Evolutionary conservation across 2,888 invertebrate genomes (phyloP), one percentile per base, ranked within the genome.

Genomic region (Dasypolia templi): DNA sequence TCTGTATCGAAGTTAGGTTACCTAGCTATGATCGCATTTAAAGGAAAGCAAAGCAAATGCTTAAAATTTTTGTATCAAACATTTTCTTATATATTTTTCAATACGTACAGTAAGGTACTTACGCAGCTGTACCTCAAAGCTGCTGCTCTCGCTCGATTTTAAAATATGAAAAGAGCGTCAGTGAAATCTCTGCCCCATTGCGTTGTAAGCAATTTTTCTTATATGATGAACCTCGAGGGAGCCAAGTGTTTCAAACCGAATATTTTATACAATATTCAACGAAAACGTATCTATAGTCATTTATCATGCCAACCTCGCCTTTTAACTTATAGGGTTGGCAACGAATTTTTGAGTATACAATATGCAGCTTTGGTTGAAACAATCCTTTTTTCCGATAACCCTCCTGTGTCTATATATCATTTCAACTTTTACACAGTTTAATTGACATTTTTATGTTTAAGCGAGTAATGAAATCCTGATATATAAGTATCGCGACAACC

Each of bases 241-340:
- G 73, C 66, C 67, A 78, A 82, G 85, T 78, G 82, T 81, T 84
- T 72, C 73, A 82, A 84, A 79, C 78, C 72, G 72, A 82, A 84
- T 84, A 86, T 84, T 78, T 84, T 84, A n/a, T n/a, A n/a, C n/a
- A n/a, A n/a, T n/a, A n/a, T n/a, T 84, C 85, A 76, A 59, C 66
- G 64, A 62, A 70, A 86, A 78, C 77, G 78, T 84, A 84, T 85
- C 79, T 79, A 76, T 69, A 83, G 81, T 87, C 75, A 84, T 89
- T 86, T 86, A 88, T 89, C 85, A 88, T 88, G 71, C 81, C 78
- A 78, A 85, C 75, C 67, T 76, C 61, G 58, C 58, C 65, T 66
- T 55, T 72, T 58, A 62, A 74, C 67, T 84, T 81, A 46, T 71
- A 86, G 86, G 85, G 85, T 11, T 87, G 78, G 39, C 63, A 29